Evolutionary conservation across 2,113 vertebrate species (phyloP).

Genomic region (Atractosteus spatula): DNA sequence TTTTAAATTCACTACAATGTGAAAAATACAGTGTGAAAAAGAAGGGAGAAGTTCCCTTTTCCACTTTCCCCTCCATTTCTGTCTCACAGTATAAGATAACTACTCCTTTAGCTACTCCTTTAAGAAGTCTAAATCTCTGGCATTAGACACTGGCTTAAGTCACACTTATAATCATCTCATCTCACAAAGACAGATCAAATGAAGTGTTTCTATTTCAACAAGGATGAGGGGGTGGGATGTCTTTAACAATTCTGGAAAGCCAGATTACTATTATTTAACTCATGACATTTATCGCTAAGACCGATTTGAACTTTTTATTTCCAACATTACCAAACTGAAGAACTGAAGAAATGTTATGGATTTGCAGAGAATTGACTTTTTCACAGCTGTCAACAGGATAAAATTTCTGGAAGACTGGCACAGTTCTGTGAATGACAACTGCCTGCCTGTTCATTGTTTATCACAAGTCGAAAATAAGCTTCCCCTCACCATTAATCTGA

Average conservation of each 20-base stretch:
- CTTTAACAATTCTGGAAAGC: slow-evolving; percentile 37
- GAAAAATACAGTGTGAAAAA: slow-evolving; percentile 1
- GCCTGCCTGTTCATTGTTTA: too few species aligned
- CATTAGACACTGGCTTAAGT: slow-evolving; percentile 33
- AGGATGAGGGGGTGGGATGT: slow-evolving; percentile 42
- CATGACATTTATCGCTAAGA: not conserved
- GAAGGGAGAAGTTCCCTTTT: slow-evolving; percentile 3
- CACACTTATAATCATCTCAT: slow-evolving; percentile 61
- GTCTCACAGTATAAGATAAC: not conserved
- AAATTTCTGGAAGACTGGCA: too few species aligned
- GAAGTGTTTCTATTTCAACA: slow-evolving; percentile 55
- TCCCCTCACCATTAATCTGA: too few species aligned
- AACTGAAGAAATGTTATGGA: too few species aligned
- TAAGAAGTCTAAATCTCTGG: slow-evolving; percentile 35
- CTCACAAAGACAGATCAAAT: slow-evolving; percentile 43
- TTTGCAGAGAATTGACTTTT: too few species aligned
- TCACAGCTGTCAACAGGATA: too few species aligned
- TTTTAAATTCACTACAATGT: slow-evolving; percentile 38
- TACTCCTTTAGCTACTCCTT: slow-evolving; percentile 13
- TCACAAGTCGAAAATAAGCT: too few species aligned
- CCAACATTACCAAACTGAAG: slow-evolving; percentile 46
- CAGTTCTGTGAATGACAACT: too few species aligned
- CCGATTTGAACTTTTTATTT: too few species aligned
- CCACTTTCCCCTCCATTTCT: not conserved
- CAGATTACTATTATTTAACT: slow-evolving; percentile 50